phyloP scores from a whole-genome alignment of 2,888 invertebrate genomes.

The Watsonalla cultraria region DNA sequence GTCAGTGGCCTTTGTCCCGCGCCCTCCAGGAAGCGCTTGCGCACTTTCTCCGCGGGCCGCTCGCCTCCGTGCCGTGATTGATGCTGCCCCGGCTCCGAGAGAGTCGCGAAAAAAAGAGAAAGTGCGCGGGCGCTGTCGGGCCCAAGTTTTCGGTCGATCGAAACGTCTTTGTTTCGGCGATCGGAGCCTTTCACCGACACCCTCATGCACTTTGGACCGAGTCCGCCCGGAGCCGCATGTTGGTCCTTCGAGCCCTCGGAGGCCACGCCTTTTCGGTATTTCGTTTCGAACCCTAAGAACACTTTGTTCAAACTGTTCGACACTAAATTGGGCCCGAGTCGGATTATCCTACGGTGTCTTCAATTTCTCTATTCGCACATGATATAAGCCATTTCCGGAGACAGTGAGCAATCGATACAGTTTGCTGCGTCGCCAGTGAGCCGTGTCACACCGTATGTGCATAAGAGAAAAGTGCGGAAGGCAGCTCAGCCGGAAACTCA shows the following conservation, averaged over 20 bases:
- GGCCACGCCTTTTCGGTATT: too few species aligned
- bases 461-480: slow-evolving; percentile 3
- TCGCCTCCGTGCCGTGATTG: slow-evolving; percentile 24
- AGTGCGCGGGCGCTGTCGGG: slow-evolving; percentile 58
- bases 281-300: too few species aligned
- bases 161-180: slow-evolving; percentile 56
- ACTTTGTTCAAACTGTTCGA: neutral
- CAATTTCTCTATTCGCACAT: neutral
- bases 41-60: slow-evolving; percentile 47
- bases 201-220: slow-evolving; percentile 6
- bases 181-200: slow-evolving; percentile 41
- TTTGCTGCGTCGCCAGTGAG: neutral
- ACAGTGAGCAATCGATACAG: neutral
- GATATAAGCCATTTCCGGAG: neutral
- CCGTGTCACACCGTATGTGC: neutral
- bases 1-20: slow-evolving; percentile 67
- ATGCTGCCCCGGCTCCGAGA: slow-evolving; percentile 32
- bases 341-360: neutral
- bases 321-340: neutral
- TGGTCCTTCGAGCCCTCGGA: too few species aligned
- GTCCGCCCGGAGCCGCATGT: neutral
- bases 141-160: slow-evolving; percentile 54
- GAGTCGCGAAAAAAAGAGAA: slow-evolving; percentile 56
- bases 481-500: slow-evolving; percentile 25
- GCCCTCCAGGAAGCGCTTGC: slow-evolving; percentile 33